These are phyloP conservation scores for Ctenoplectra terminalis DNA, from an alignment of 1,140 invertebrate species.

Conservation along the genomic window DNA sequence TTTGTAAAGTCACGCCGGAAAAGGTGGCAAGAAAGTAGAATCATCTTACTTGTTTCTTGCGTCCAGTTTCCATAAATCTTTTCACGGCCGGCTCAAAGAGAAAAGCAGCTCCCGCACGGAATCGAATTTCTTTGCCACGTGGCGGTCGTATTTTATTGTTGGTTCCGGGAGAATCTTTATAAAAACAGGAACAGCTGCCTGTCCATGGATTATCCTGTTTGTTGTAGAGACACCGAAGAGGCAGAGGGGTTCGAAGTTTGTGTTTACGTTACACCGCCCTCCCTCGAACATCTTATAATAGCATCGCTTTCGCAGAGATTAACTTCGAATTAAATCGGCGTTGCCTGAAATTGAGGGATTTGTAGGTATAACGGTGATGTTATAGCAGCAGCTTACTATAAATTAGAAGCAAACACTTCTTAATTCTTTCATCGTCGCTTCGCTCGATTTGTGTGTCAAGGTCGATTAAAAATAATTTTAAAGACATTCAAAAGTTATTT, in stretches of 20 bases:
- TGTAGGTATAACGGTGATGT: background rate
- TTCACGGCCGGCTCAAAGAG: slow-evolving; percentile 57
- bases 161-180: slow-evolving; percentile 32
- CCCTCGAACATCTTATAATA: slow-evolving; percentile 33
- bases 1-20: slow-evolving; percentile 36
- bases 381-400: background rate
- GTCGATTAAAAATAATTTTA: background rate
- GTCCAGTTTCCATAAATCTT: slow-evolving; percentile 76
- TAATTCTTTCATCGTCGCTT: background rate
- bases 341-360: slow-evolving; percentile 18
- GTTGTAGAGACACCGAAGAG: slow-evolving; percentile 41
- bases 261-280: slow-evolving; percentile 30
- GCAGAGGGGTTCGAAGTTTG: slow-evolving; percentile 18
- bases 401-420: background rate
- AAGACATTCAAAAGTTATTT: background rate
- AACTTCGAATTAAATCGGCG: slow-evolving; percentile 32
- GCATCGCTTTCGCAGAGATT: slow-evolving; percentile 17
- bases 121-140: slow-evolving; percentile 72
- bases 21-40: slow-evolving; percentile 31
- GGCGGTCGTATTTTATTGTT: slow-evolving; percentile 70
- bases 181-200: slow-evolving; percentile 63
- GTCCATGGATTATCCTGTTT: slow-evolving; percentile 46
- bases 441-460: too few relatives aligned
- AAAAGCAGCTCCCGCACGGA: slow-evolving; percentile 38
- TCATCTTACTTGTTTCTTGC: slow-evolving; percentile 62